These are phyloP conservation scores for Myripristis murdjan DNA, from an alignment of 2,797 vertebrate genomes.

Conservation along the genomic window DNA sequence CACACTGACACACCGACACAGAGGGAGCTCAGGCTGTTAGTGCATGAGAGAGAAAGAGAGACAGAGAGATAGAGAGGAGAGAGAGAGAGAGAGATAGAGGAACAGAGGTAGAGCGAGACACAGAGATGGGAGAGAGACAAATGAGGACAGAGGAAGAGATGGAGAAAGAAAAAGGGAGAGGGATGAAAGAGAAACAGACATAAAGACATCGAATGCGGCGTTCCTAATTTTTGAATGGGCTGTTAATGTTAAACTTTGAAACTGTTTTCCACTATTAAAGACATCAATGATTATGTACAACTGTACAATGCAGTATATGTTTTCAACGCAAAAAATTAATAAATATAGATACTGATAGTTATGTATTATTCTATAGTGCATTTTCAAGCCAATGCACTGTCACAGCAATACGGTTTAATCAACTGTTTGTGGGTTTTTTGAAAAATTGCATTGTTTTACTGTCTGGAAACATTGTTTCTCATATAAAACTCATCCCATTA, in stretches of 20 bases:
- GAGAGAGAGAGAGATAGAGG: constrained; percentile 34
- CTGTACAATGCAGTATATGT: not conserved
- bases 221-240: not conserved
- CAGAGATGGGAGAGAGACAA: constrained; percentile 20
- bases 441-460: not conserved
- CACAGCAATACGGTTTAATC: not conserved
- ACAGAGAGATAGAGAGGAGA: constrained; percentile 19
- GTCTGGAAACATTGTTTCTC: not conserved
- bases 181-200: not conserved
- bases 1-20: constrained; percentile 66
- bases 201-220: not conserved
- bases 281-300: not conserved
- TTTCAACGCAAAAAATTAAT: constrained; percentile 3
- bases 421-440: not conserved
- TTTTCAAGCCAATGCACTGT: not conserved
- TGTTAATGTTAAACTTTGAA: too few relatives aligned
- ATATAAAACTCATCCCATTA: too few relatives aligned
- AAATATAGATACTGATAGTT: not conserved
- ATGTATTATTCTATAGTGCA: too few relatives aligned
- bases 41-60: constrained; percentile 37
- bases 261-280: too few relatives aligned
- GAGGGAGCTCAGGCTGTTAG: constrained; percentile 69
- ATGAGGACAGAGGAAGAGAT: not conserved
- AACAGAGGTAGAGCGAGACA: constrained; percentile 25
- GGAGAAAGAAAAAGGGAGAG: not conserved